Evolutionary conservation across 92 coral and sea anemone genomes (phyloP), one percentile per base, ranked within the genome.

Genomic region (Phymanthus crucifer): DNA sequence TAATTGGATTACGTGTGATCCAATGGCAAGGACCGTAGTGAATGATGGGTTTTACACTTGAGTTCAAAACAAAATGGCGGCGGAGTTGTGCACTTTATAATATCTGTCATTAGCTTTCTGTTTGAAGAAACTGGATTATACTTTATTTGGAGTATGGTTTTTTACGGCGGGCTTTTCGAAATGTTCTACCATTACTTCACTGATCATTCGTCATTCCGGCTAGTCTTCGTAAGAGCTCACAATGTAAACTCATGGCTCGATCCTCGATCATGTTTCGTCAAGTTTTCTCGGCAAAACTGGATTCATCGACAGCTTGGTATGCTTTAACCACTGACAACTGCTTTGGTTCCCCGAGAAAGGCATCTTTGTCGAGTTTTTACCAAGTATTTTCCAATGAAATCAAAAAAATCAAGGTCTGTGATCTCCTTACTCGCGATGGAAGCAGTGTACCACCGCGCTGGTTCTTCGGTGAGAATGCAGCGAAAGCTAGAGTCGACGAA

Each of bases 401-500:
- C 14, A 34, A 29, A 65, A 24, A 57, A 32, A 32, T 81, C 17
- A 36, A 73, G 16, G 31, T 71, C 32, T 48, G 29, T n/a, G 21
- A 73, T 37, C 77, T 83, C 4, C 56, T 14, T 9, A 78, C 32
- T 23, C 50, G 65, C 17, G 77, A 70, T 65, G 87, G 81, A 56
- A 33, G 29, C 40, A 68, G 77, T 1, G 77, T 66, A 3, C 40
- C 54, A 3, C 45, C 43, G 0, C 0, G 48, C 10, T 66, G 69
- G 81, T 83, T 83, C 54, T 75, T 72, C 67, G 13, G 24, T 36
- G 38, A 32, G 16, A 32, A 77, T 26, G 57, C 81, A 2, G 26
- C 10, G 16, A 83, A 83, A 66, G 40, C 27, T 33, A 74, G 86
- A 66, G 81, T 83, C 16, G 54, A 70, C 35, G 86, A 74, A 37